These are phyloP conservation scores for Cephonodes hylas DNA, from an alignment of 2,888 invertebrate species.

Conservation along the genomic window DNA sequence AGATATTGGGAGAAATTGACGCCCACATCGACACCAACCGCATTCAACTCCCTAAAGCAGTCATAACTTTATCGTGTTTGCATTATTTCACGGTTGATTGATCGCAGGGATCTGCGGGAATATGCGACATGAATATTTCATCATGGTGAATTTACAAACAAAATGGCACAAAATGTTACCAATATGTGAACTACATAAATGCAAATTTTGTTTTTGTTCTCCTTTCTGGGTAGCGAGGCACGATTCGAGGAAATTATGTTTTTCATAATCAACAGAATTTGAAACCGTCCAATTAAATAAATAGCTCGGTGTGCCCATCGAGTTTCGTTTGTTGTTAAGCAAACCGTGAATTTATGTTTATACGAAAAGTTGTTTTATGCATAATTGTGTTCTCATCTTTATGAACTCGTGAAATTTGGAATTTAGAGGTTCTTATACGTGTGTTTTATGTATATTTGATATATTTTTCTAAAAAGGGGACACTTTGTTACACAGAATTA, in stretches of 20 bases:
- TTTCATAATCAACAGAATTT: neutral
- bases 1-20: constrained; percentile 18
- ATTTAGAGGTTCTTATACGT: too few relatives aligned
- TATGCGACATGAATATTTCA: constrained; percentile 74
- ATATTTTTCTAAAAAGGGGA: too few relatives aligned
- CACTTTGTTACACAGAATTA: too few relatives aligned
- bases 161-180: constrained; percentile 27
- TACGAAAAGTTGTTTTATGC: neutral
- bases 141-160: constrained; percentile 50
- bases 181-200: constrained; percentile 22
- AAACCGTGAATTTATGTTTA: neutral
- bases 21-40: constrained; percentile 45
- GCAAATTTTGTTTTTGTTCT: constrained; percentile 19
- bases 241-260: neutral
- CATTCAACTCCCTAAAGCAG: constrained; percentile 55
- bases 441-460: too few relatives aligned
- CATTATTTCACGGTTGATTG: constrained; percentile 73
- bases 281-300: neutral
- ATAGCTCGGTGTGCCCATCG: neutral
- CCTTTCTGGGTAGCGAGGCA: constrained; percentile 1
- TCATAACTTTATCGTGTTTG: constrained; percentile 75
- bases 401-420: neutral
- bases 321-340: neutral
- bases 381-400: neutral
- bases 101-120: constrained; percentile 67